Evolutionary conservation across 2,888 invertebrate species (phyloP).

Genomic region (Trichacis sp.): DNA sequence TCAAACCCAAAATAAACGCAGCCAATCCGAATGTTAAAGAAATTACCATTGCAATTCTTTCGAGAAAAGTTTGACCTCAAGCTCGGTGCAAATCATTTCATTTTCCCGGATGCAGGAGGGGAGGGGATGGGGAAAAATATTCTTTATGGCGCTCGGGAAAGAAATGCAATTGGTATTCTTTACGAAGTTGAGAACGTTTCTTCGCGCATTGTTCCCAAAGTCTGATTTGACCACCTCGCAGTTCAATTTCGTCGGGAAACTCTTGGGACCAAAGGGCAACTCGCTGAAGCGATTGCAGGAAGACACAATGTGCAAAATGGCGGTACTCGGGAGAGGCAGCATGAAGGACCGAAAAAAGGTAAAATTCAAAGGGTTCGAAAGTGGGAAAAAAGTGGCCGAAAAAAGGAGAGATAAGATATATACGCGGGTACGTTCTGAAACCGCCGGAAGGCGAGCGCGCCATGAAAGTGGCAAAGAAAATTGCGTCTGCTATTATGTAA

Average conservation of each 20-base stretch:
- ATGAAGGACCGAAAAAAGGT: slow-evolving; percentile 95
- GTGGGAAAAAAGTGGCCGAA: too few relatives aligned
- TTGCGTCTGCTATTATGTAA: slow-evolving; percentile 32
- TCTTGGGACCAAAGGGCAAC: slow-evolving; percentile 93
- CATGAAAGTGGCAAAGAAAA: slow-evolving; percentile 38
- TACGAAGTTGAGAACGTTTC: slow-evolving; percentile 18
- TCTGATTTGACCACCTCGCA: slow-evolving; percentile 68
- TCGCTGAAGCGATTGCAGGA: slow-evolving; percentile 92
- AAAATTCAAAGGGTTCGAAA: too few relatives aligned
- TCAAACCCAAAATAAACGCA: too few relatives aligned
- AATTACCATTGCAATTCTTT: too few relatives aligned
- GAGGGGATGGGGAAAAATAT: slow-evolving; percentile 4
- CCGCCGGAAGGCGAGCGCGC: slow-evolving; percentile 3
- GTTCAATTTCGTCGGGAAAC: slow-evolving; percentile 97
- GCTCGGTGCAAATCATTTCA: too few relatives aligned
- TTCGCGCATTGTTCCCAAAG: slow-evolving; percentile 22
- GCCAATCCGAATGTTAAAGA: too few relatives aligned
- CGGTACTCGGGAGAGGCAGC: slow-evolving; percentile 91
- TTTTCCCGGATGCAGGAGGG: too few relatives aligned
- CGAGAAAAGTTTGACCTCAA: too few relatives aligned
- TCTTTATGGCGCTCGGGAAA: slow-evolving; percentile 4
- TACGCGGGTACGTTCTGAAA: too few relatives aligned
- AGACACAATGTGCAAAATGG: slow-evolving; percentile 96
- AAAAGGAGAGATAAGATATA: too few relatives aligned
- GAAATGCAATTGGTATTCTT: slow-evolving; percentile 24